A percentile compares a stretch with the other conserved stretches of the same genome.
Conservation (phyloP, 1,140 invertebrate species). For the Galleria mellonella region DNA sequence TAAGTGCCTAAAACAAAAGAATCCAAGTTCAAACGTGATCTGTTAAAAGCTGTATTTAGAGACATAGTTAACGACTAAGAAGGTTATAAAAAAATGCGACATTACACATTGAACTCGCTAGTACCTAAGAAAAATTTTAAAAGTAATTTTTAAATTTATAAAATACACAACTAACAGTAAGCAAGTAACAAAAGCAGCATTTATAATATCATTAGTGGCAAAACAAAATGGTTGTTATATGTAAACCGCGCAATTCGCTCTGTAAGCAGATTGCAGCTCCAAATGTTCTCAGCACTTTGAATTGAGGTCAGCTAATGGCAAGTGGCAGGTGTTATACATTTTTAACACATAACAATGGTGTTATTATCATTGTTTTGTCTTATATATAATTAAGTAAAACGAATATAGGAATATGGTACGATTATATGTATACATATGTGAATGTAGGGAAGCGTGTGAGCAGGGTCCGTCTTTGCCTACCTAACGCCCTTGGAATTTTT, state of each 20-base stretch:
- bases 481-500: too few relatives aligned
- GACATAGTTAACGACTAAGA: too few relatives aligned
- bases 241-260: constrained; percentile 23
- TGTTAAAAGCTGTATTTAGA: too few relatives aligned
- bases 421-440: background rate
- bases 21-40: too few relatives aligned
- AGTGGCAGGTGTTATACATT: constrained; percentile 24
- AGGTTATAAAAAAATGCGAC: too few relatives aligned
- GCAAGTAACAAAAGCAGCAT: constrained; percentile 15
- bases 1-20: too few relatives aligned
- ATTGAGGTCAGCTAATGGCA: constrained; percentile 28
- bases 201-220: constrained; percentile 41
- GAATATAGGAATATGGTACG: background rate
- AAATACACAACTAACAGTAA: constrained; percentile 12
- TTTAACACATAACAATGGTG: constrained; percentile 1
- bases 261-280: constrained; percentile 28
- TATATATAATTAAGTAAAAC: background rate
- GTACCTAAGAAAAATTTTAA: too few relatives aligned
- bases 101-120: too few relatives aligned
- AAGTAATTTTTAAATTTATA: constrained; percentile 11
- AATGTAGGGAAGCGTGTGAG: background rate
- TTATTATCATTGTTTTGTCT: background rate
- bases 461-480: too few relatives aligned
- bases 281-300: constrained; percentile 20
- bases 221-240: constrained; percentile 33